Evolutionary conservation across 2,888 invertebrate species (phyloP).

Genomic region (Leptinotarsa tumamoca): DNA sequence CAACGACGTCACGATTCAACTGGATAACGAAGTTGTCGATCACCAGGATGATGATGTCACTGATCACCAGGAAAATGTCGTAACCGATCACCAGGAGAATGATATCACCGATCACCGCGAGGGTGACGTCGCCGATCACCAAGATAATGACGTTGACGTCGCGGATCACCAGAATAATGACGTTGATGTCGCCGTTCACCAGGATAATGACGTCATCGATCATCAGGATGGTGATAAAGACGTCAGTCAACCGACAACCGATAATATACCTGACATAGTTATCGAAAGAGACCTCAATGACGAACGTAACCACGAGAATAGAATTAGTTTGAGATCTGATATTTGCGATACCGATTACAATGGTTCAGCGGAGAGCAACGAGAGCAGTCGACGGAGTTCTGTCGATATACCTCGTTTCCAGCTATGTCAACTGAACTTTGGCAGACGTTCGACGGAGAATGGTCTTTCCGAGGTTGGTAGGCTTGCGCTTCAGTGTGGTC

Average conservation of each 20-base stretch:
- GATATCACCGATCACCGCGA: neutral
- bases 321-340: conserved; percentile 40
- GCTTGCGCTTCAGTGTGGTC: conserved; percentile 35
- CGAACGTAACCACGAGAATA: conserved; percentile 30
- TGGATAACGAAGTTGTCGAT: neutral
- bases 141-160: neutral
- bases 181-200: neutral
- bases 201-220: neutral
- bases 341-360: conserved; percentile 62
- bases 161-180: neutral
- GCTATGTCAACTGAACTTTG: conserved; percentile 23
- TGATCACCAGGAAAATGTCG: neutral
- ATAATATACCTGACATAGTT: conserved; percentile 37
- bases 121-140: neutral
- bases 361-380: conserved; percentile 63
- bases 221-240: neutral
- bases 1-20: neutral
- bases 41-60: neutral
- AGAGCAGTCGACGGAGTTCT: conserved; percentile 57
- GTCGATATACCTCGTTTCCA: conserved; percentile 44
- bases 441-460: conserved; percentile 14
- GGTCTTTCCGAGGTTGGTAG: conserved; percentile 45
- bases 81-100: neutral
- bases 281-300: conserved; percentile 37
- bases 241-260: neutral